These are phyloP conservation scores for Perca fluviatilis DNA, from an alignment of 2,113 vertebrate species.

Conservation along the genomic window DNA sequence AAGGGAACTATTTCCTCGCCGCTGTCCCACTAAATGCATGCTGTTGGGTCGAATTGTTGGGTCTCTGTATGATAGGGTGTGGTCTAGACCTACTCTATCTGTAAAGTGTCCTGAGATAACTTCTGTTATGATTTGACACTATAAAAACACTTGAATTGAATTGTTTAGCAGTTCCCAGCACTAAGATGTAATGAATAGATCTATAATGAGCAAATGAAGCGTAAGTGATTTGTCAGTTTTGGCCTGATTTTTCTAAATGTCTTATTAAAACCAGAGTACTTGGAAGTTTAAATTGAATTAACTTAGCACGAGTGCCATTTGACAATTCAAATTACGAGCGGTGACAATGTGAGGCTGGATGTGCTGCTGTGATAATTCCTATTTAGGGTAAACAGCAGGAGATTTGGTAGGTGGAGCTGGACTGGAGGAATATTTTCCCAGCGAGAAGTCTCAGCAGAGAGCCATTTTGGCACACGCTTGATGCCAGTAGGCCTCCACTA, in stretches of 20 bases:
- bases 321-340: slow-evolving; percentile 66
- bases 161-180: slow-evolving; percentile 33
- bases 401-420: slow-evolving; percentile 53
- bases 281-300: slow-evolving; percentile 75
- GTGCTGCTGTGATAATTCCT: slow-evolving; percentile 65
- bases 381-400: slow-evolving; percentile 66
- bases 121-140: no score
- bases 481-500: slow-evolving; percentile 54
- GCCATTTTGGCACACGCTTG: slow-evolving; percentile 58
- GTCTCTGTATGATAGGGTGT: no score
- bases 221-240: slow-evolving; percentile 50
- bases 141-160: no score
- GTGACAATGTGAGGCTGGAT: slow-evolving; percentile 58
- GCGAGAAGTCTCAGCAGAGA: slow-evolving; percentile 50
- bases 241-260: slow-evolving; percentile 51
- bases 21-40: no score
- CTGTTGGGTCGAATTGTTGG: no score
- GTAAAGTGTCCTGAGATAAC: no score
- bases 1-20: no score
- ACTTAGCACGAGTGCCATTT: slow-evolving; percentile 61
- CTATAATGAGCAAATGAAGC: slow-evolving; percentile 52
- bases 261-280: slow-evolving; percentile 49
- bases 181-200: slow-evolving; percentile 27
- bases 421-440: slow-evolving; percentile 50
- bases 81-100: no score